Evolutionary conservation across 2,113 vertebrate species (phyloP), one percentile per base, ranked within the genome.

Genomic region (Rhizomys pruinosus): DNA sequence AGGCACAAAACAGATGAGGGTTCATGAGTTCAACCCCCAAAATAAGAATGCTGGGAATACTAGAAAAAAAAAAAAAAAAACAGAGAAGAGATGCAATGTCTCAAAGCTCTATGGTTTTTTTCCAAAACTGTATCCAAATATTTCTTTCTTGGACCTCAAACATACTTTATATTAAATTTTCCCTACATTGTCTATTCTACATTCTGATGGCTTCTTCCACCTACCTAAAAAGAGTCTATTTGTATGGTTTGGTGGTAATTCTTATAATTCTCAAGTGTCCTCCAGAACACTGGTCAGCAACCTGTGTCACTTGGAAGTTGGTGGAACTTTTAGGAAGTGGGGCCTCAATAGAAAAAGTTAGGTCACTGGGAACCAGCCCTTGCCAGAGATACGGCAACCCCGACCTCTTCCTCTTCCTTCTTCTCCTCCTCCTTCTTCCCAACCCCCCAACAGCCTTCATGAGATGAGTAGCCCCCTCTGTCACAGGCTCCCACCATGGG

Each of bases 41-140:
- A 42, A 84, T 79, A n/a, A 81, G 44, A 84, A 93, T 66, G 47
- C 27, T 76, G 34, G 61, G 52, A 87, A 59, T 12, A 74, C 23
- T 34, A 82, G 69, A 74, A 63, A 89, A 93, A 84, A 90, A 63
- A 89, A 93, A 84, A 90, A 93, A 91, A 87, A 20, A 64, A 7
- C 22, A 84, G 52, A 68, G 22, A 93, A 23, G 8, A 84, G 87
- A 88, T 16, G 9, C 6, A 72, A 23, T 39, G 12, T 15, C 9
- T 73, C 59, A 69, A 68, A 9, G 29, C 15, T 79, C 47, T 2
- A 0, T 39, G 9, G 72, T 34, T 85, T 84, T 52, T 11, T 86
- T 44, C 52, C 52, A 69, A 95, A 13, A 68, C 1, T 64, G 2
- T 1, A 22, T 34, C 32, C 64, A 76, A 74, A 68, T 44, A 80